phyloP scores from a whole-genome alignment of 2,797 vertebrate species.

The Limosa lapponica region DNA sequence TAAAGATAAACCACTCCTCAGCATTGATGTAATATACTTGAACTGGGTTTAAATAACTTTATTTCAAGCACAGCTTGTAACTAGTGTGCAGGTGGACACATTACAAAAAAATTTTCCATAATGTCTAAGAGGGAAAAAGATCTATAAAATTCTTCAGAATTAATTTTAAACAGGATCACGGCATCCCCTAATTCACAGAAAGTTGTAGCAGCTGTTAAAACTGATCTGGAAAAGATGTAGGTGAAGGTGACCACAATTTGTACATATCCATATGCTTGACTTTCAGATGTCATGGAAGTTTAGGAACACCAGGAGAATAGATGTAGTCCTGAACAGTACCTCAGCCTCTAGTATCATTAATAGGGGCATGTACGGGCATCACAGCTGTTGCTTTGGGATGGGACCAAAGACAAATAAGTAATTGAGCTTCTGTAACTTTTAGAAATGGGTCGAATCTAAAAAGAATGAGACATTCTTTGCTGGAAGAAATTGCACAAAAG shows the following conservation, averaged over 20 bases:
- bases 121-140: not conserved
- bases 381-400: not conserved
- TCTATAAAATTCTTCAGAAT: not conserved
- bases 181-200: not conserved
- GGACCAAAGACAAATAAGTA: not conserved
- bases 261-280: not conserved
- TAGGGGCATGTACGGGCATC: accelerated
- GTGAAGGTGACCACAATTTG: not conserved
- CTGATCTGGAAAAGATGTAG: not conserved
- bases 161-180: not conserved
- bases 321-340: not conserved
- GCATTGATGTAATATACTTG: not conserved
- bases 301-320: not conserved
- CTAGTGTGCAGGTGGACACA: not conserved
- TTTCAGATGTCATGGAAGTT: not conserved
- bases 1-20: not conserved
- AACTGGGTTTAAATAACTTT: not conserved
- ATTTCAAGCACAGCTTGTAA: not conserved
- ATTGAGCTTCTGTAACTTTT: not conserved
- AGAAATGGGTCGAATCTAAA: not conserved
- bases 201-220: not conserved
- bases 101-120: not conserved
- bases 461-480: not conserved
- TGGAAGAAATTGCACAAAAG: not conserved
- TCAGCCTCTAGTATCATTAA: not conserved